A percentile compares a stretch with the other conserved stretches of the same genome.
Conservation (phyloP, 2,888 invertebrate species). For the Chrysopilus asiliformis region DNA sequence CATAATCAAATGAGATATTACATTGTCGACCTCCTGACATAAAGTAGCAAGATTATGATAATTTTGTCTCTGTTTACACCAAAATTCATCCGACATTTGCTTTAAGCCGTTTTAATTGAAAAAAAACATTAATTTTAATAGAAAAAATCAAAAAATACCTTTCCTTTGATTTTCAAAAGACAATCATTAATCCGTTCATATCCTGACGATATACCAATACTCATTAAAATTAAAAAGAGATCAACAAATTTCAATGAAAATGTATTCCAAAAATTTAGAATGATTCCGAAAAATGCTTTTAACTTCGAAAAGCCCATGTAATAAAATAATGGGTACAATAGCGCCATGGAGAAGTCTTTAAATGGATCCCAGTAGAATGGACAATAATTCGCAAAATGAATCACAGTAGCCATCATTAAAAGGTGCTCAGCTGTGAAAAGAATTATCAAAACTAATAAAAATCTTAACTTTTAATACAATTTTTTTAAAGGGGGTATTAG, state of each 20-base stretch:
- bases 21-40: slow-evolving; percentile 38
- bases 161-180: slow-evolving; percentile 37
- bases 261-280: slow-evolving; percentile 45
- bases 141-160: slow-evolving; percentile 27
- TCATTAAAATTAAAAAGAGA: slow-evolving; percentile 56
- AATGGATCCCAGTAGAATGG: slow-evolving; percentile 23
- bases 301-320: slow-evolving; percentile 21
- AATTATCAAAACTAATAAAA: not conserved
- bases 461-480: not conserved
- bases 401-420: slow-evolving; percentile 24
- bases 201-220: slow-evolving; percentile 50
- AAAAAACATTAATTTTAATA: not conserved
- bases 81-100: slow-evolving; percentile 32
- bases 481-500: not conserved
- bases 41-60: slow-evolving; percentile 40
- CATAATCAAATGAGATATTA: slow-evolving; percentile 40
- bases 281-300: slow-evolving; percentile 25
- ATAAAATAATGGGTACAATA: slow-evolving; percentile 24
- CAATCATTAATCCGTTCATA: slow-evolving; percentile 49
- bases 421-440: slow-evolving; percentile 26
- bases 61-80: slow-evolving; percentile 40
- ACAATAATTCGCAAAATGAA: slow-evolving; percentile 25
- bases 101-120: not conserved
- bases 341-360: slow-evolving; percentile 23
- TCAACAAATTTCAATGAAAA: slow-evolving; percentile 64